Evolutionary conservation across 2,888 invertebrate genomes (phyloP), one percentile per base, ranked within the genome.

Genomic region (Sarcophaga carnaria): DNA sequence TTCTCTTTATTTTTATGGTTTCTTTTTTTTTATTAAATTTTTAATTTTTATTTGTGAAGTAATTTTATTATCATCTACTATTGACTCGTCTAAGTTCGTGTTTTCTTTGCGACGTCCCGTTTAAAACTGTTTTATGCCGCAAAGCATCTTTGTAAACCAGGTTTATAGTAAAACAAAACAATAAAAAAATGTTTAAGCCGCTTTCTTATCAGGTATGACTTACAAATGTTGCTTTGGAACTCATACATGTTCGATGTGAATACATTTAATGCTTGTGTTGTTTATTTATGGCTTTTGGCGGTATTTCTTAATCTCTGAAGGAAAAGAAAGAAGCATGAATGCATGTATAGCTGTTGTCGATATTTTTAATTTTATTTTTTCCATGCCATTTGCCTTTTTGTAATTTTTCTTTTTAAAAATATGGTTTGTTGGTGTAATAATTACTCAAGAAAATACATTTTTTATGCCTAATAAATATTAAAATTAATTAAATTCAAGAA

Each of bases 201-300:
- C 27, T 67, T 47, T 12, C 37, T 80, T 69, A 22, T 60, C 47
- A 70, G n/a, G 17, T 62, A 17, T 12, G 45, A 25, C 17, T 20
- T 54, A n/a, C 12, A 54, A 45, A 12, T 60, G 27, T 69, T 70
- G 17, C 8, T 4, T 45, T 11, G 12, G 64, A 83, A 72, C 78
- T 84, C 76, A 22, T 63, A 76, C 84, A 60, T n/a, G 76, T 84
- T 84, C 37, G 69, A 4, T 76, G 27, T 49, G 22, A 71, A 80
- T 76, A 37, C 25, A 60, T 72, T 20, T 64, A 17, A n/a, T 62
- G 64, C 49, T 17, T 69, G 72, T 54, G 3, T 37, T 64, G 11
- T 45, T 72, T 72, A 20, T 86, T 74, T 81, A 47, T 76, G 75
- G 72, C 81, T 87, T 87, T 87, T 82, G 84, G 87, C 84, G 84